Base-by-base conservation (phyloP, 2,113 vertebrate genomes). In the Calyptomena viridis region DNA sequence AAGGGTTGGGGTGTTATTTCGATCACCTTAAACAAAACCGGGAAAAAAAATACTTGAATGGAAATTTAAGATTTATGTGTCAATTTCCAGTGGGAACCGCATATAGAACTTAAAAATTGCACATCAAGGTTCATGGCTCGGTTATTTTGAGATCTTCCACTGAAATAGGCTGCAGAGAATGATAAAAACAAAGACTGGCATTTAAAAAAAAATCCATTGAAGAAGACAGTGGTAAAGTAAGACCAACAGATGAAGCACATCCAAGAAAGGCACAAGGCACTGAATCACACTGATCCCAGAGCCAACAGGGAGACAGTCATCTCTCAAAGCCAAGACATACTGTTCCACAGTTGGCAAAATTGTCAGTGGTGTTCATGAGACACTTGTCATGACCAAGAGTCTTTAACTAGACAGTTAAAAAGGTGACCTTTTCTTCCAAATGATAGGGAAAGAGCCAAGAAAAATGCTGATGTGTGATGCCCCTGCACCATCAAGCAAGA, bases 341-440 rank as follows among this genome's bases (percentile, higher is more conserved):
- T 21, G 46, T 33, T 64, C 30, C 30, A 50, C 35, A 74, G 22
- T 53, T 13, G 7, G 50, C 55, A 59, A 86, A 74, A 83, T 0
- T 9, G 9, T 62, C 30, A 79, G 27, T 20, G 12, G 10, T 60
- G 27, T 52, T 77, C 21, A 3, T 1, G 2, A 80, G 39, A 76
- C 22, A 11, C 37, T 47, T 73, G 40, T 39, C 18, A 3, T 35
- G n/a, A 69, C 28, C 28, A 75, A 50, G 27, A 73, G 25, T 24
- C 71, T 79, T 87, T n/a, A 75, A 87, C 37, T 37, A 55, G 30
- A 30, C 73, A 84, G 56, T 64, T 75, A 14, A 76, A 79, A 92
- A 86, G 83, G 88, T 93, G 79, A 95, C 94, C 95, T 92, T 87
- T 81, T 66, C 71, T 93, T 63, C 55, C 55, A 87, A 85, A 46